Evolutionary conservation across 2,797 vertebrate species (phyloP).

Genomic region (Squalus acanthias): DNA sequence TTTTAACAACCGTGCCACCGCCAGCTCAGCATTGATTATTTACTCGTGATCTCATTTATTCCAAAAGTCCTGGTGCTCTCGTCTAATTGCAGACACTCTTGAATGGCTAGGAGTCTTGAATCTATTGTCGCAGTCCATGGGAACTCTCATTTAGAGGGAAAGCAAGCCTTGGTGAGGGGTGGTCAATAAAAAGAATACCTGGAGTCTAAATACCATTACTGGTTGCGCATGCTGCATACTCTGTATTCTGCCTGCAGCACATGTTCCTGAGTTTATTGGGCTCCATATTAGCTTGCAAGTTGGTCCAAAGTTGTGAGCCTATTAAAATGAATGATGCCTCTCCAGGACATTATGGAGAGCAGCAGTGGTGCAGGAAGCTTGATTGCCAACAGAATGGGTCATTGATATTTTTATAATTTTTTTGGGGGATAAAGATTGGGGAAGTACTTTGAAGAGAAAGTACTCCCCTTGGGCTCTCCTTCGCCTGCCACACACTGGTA

Average conservation of each 20-base stretch:
- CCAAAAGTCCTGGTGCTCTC: neutral
- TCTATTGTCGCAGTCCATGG: neutral
- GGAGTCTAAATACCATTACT: neutral
- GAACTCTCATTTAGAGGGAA: neutral
- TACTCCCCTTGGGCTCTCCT: neutral
- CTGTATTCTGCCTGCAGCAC: neutral
- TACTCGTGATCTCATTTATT: neutral
- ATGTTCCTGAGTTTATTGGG: no score
- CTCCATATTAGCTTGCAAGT: neutral
- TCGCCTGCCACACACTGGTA: neutral
- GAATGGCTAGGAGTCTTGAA: neutral
- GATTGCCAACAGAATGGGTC: neutral
- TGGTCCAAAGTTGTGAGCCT: neutral
- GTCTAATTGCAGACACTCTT: neutral
- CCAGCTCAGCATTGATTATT: constrained; percentile 4
- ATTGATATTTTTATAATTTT: neutral
- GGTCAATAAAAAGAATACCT: neutral
- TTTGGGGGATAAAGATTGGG: neutral
- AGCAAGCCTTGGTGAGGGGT: neutral
- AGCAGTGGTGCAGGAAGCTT: neutral
- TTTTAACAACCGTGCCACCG: neutral
- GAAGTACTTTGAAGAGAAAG: neutral
- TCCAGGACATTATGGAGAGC: neutral
- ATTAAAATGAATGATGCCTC: neutral
- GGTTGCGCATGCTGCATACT: neutral